A percentile compares a stretch with the other conserved stretches of the same genome.
These are phyloP conservation scores for Morelia viridis DNA, from an alignment of 2,797 vertebrate species.

Conservation along the genomic window DNA sequence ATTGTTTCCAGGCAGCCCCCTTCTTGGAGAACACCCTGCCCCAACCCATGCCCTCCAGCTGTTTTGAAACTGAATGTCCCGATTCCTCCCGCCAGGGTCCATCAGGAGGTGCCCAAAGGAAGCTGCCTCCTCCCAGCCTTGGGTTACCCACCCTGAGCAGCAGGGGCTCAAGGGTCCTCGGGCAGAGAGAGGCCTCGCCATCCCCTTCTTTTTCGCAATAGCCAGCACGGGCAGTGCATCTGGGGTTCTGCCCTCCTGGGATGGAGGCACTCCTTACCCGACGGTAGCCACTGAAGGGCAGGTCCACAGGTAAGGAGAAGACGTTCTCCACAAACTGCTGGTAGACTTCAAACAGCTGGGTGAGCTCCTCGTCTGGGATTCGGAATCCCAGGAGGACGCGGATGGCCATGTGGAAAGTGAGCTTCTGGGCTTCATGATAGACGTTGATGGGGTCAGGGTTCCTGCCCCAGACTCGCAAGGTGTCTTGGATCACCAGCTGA, in stretches of 20 bases:
- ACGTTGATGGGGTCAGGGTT: constrained; percentile 90
- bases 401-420: constrained; percentile 96
- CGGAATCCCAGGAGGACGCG: constrained; percentile 93
- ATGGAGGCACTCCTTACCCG: constrained; percentile 76
- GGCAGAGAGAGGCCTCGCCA: not conserved
- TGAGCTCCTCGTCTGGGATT: constrained; percentile 89
- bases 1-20: too few relatives aligned
- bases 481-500: constrained; percentile 95
- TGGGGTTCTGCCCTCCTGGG: not conserved
- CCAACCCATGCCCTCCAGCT: not conserved
- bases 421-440: constrained; percentile 88
- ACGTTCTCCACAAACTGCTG: constrained; percentile 97
- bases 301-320: constrained; percentile 92
- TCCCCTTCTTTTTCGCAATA: not conserved
- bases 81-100: too few relatives aligned
- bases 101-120: not conserved
- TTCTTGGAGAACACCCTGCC: not conserved
- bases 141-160: not conserved
- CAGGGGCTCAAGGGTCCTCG: not conserved
- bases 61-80: not conserved
- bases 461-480: constrained; percentile 91
- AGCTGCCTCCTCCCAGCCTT: not conserved
- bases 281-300: constrained; percentile 94
- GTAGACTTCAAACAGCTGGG: constrained; percentile 87
- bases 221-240: not conserved